A percentile compares a stretch with the other conserved stretches of the same genome.
phyloP scores from a whole-genome alignment of 2,888 invertebrate species.

The Heliconius erato region DNA sequence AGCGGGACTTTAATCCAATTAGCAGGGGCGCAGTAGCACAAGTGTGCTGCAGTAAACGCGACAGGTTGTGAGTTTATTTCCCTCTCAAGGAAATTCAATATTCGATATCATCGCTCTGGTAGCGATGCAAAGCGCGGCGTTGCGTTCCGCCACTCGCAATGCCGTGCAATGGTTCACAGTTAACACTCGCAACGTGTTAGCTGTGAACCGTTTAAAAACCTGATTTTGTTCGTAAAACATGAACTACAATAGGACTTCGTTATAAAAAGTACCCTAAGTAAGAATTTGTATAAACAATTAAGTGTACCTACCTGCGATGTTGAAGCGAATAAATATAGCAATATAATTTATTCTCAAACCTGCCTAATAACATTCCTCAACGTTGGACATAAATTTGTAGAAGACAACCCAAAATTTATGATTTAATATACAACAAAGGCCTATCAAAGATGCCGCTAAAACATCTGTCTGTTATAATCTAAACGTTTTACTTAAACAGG shows the following conservation, averaged over 20 bases:
- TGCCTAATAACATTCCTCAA: conserved; percentile 28
- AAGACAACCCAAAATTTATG: conserved; percentile 29
- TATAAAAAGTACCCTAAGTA: not conserved
- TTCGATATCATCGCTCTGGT: too few species aligned
- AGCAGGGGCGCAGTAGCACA: too few species aligned
- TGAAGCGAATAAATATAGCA: not conserved
- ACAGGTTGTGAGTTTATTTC: too few species aligned
- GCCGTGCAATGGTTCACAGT: too few species aligned
- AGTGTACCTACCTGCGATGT: not conserved
- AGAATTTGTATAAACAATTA: not conserved
- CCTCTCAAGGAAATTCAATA: too few species aligned
- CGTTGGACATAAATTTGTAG: conserved; percentile 33
- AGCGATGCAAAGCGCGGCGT: too few species aligned
- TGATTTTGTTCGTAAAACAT: not conserved
- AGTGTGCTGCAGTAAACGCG: too few species aligned
- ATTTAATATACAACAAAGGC: conserved; percentile 28
- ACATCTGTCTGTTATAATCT: conserved; percentile 12
- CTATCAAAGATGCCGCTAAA: conserved; percentile 22
- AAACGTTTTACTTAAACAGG: conserved; percentile 1
- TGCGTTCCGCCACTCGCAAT: too few species aligned
- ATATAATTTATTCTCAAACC: conserved; percentile 22
- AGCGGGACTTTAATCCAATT: too few species aligned
- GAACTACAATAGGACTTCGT: not conserved
- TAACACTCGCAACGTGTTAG: too few species aligned
- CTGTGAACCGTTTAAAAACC: not conserved